A percentile compares a stretch with the other conserved stretches of the same genome.
Conservation (phyloP, 2,113 vertebrate genomes). For the Neomonachus schauinslandi region DNA sequence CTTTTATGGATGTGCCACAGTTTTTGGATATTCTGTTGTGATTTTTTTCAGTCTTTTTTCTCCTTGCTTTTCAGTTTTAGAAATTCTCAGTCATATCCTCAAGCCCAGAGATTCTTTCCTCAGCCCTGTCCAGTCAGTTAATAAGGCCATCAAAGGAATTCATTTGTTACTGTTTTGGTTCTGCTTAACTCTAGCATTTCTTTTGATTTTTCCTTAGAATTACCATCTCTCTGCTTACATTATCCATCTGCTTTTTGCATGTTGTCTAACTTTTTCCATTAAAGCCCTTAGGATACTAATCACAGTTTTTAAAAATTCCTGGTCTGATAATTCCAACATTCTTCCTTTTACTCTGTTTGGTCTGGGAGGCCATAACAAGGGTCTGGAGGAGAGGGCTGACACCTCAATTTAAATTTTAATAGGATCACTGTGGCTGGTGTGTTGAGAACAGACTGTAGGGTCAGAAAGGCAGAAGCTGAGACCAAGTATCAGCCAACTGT, state of each 20-base stretch:
- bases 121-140: background rate
- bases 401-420: background rate
- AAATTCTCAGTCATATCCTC: background rate
- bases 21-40: background rate
- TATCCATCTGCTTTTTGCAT: background rate
- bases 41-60: background rate
- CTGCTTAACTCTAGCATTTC: background rate
- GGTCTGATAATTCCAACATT: background rate
- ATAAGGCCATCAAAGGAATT: background rate
- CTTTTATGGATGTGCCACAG: background rate
- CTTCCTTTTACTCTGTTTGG: background rate
- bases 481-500: background rate
- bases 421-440: background rate
- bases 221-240: background rate
- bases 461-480: background rate
- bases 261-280: background rate
- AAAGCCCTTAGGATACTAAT: background rate
- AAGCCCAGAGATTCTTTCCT: background rate
- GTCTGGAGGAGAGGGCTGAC: background rate
- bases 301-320: background rate
- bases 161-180: background rate
- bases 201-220: background rate
- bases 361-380: background rate
- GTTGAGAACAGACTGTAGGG: background rate
- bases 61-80: background rate